phyloP scores from a whole-genome alignment of 2,888 invertebrate species.

The Drosophila kanekoi region DNA sequence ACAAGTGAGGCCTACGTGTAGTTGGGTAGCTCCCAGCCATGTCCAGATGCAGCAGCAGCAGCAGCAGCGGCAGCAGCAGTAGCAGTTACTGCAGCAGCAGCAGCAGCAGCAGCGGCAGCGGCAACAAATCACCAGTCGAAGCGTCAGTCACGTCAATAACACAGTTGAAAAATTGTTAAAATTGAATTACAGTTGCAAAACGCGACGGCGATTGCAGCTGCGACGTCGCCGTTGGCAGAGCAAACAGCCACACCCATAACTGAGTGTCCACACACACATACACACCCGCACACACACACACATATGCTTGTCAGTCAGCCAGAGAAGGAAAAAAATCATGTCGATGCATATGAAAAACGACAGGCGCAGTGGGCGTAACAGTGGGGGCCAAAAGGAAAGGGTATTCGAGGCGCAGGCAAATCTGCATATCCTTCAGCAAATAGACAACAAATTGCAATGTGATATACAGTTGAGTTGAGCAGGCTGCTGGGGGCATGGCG shows the following conservation, averaged over 20 bases:
- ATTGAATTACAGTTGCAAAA: conserved; percentile 82
- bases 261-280: conserved; percentile 10
- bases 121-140: conserved; percentile 81
- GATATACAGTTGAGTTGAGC: conserved; percentile 72
- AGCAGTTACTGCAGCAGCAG: conserved; percentile 69
- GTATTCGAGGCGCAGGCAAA: conserved; percentile 51
- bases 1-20: conserved; percentile 26
- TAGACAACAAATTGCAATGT: conserved; percentile 80
- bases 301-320: conserved; percentile 39
- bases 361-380: conserved; percentile 21
- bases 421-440: conserved; percentile 80
- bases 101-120: conserved; percentile 48
- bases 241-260: conserved; percentile 53
- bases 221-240: conserved; percentile 50
- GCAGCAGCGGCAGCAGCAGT: conserved; percentile 64
- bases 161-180: conserved; percentile 84
- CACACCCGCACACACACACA: conserved; percentile 13
- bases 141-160: conserved; percentile 83
- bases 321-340: conserved; percentile 37
- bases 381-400: neutral
- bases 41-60: neutral
- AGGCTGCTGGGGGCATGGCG: neutral
- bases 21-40: neutral
- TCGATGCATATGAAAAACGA: conserved; percentile 70
- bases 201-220: conserved; percentile 67